These are phyloP conservation scores for Drosophila hamatofila DNA, from an alignment of 2,888 invertebrate species.

Conservation along the genomic window DNA sequence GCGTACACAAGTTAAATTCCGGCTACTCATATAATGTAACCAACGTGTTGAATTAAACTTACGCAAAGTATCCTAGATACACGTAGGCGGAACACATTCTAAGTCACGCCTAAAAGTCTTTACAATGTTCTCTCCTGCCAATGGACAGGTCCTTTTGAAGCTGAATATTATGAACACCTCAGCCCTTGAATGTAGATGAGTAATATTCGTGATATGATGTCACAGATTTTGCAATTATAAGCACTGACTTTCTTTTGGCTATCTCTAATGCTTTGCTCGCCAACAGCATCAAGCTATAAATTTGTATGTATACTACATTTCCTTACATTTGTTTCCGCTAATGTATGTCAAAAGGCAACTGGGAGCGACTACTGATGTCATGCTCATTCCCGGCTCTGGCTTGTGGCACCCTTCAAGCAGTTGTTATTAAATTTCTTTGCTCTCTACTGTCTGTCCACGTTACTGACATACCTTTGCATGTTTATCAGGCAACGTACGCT, in stretches of 20 bases:
- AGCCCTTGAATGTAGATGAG: background rate
- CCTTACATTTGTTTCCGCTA: background rate
- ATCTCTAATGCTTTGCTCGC: conserved; percentile 17
- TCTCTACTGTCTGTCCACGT: conserved; percentile 25
- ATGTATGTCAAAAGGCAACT: conserved; percentile 11
- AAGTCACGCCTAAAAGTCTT: background rate
- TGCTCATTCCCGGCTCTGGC: conserved; percentile 12
- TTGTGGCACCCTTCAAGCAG: conserved; percentile 9
- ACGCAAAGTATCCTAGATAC: conserved; percentile 18
- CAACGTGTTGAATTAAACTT: conserved; percentile 38
- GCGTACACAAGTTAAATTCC: conserved; percentile 13
- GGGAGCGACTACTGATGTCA: conserved; percentile 50
- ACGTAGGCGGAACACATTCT: background rate
- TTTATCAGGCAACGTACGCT: conserved; percentile 33
- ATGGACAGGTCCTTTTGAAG: too few species aligned
- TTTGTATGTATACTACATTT: background rate
- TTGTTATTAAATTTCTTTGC: conserved; percentile 6
- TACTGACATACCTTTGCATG: conserved; percentile 30
- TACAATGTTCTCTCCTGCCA: background rate
- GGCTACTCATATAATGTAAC: conserved; percentile 54
- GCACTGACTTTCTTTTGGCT: too few species aligned
- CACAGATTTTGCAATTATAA: conserved; percentile 35
- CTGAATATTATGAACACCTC: background rate
- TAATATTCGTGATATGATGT: background rate
- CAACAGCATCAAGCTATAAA: conserved; percentile 55